Percentiles rank a stretch among this genome's conserved stretches.
Evolutionary conservation across 2,113 vertebrate genomes (phyloP).

Genomic region (Callopanchax toddi): DNA sequence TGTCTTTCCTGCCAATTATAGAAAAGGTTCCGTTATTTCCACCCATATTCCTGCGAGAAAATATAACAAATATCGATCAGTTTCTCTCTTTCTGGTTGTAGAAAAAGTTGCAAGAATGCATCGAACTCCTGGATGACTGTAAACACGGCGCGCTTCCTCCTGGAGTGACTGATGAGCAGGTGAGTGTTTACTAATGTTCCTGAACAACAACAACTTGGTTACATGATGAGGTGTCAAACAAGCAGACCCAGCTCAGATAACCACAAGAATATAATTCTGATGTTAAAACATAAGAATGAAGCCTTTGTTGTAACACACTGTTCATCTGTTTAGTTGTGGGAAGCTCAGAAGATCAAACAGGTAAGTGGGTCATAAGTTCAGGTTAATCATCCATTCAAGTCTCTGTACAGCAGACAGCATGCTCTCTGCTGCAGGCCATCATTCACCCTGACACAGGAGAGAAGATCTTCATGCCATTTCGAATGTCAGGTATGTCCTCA

Average conservation of each 20-base stretch:
- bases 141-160: slow-evolving; percentile 86
- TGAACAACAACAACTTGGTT: no score
- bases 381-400: slow-evolving; percentile 40
- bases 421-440: slow-evolving; percentile 88
- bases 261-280: no score
- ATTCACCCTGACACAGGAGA: slow-evolving; percentile 97
- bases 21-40: no score
- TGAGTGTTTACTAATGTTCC: slow-evolving; percentile 52
- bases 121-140: slow-evolving; percentile 92
- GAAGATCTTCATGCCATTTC: slow-evolving; percentile 99
- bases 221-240: no score
- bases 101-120: slow-evolving; percentile 86
- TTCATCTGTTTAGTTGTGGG: slow-evolving; percentile 85
- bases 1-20: no score
- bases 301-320: no score
- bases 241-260: no score
- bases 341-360: slow-evolving; percentile 98
- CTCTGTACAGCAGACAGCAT: slow-evolving; percentile 41
- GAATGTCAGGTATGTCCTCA: slow-evolving; percentile 92
- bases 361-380: slow-evolving; percentile 69
- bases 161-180: slow-evolving; percentile 89
- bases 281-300: background rate
- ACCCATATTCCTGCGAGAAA: background rate
- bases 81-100: slow-evolving; percentile 41
- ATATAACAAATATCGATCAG: background rate